Evolutionary conservation across 1,140 invertebrate genomes (phyloP).

Genomic region (Heliconius congener): DNA sequence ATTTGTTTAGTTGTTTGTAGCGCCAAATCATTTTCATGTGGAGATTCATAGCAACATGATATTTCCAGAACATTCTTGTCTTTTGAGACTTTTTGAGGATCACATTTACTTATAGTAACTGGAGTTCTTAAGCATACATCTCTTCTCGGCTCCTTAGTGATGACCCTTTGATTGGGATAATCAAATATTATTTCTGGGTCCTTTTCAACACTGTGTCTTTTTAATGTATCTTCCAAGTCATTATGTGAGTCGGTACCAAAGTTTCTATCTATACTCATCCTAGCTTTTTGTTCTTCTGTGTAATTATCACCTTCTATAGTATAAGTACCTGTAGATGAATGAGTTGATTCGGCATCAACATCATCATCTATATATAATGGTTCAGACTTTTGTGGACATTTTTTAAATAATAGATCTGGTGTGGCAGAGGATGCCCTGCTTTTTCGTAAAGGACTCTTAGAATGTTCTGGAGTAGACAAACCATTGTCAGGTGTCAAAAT

Average conservation of each 20-base stretch:
- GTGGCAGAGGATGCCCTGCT: slow-evolving; percentile 64
- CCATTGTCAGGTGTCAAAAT: slow-evolving; percentile 81
- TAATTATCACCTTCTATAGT: slow-evolving; percentile 92
- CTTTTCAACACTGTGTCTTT: slow-evolving; percentile 50
- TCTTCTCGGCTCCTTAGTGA: slow-evolving; percentile 68
- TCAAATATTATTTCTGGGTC: slow-evolving; percentile 74
- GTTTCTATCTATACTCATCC: slow-evolving; percentile 91
- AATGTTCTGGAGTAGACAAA: slow-evolving; percentile 67
- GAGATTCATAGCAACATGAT: slow-evolving; percentile 83
- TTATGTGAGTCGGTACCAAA: slow-evolving; percentile 78
- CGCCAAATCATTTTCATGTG: slow-evolving; percentile 72
- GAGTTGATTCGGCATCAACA: slow-evolving; percentile 66
- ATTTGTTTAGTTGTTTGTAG: slow-evolving; percentile 75
- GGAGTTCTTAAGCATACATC: slow-evolving; percentile 57
- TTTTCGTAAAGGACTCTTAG: slow-evolving; percentile 66
- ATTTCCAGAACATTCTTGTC: slow-evolving; percentile 83
- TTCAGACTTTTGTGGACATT: slow-evolving; percentile 63
- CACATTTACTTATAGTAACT: slow-evolving; percentile 48
- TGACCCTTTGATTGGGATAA: slow-evolving; percentile 55
- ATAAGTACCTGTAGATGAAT: slow-evolving; percentile 91
- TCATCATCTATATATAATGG: slow-evolving; percentile 73
- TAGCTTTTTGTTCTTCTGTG: slow-evolving; percentile 91
- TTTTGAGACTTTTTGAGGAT: slow-evolving; percentile 69
- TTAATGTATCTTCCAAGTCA: slow-evolving; percentile 62
- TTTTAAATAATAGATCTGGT: slow-evolving; percentile 70